These are phyloP conservation scores for Paradoxurus hermaphroditus DNA, from an alignment of 2,113 vertebrate species.

Conservation along the genomic window DNA sequence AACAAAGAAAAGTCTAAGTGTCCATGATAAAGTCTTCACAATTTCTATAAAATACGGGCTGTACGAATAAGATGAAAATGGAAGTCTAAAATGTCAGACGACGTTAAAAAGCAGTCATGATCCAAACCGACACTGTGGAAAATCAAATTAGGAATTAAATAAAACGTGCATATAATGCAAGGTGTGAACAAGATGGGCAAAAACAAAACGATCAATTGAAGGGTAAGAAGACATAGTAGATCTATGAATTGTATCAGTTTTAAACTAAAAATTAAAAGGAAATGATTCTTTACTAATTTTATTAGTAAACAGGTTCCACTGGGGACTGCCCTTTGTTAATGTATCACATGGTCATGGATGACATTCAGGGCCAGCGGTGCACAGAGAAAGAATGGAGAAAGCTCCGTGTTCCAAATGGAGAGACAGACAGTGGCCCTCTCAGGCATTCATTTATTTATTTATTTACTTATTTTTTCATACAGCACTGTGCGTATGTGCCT, in stretches of 20 bases:
- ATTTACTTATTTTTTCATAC: neutral
- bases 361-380: neutral
- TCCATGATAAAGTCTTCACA: neutral
- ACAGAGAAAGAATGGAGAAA: neutral
- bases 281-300: neutral
- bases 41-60: neutral
- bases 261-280: neutral
- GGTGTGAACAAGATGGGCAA: neutral
- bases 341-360: neutral
- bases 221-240: neutral
- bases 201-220: neutral
- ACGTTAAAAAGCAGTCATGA: neutral
- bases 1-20: neutral
- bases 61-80: neutral
- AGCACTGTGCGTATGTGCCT: neutral
- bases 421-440: neutral
- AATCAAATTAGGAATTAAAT: constrained; percentile 23
- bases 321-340: neutral
- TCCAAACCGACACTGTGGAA: neutral
- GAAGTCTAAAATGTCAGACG: neutral
- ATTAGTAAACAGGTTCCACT: neutral
- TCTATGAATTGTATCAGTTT: constrained; percentile 1
- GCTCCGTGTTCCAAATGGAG: neutral
- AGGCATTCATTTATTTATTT: neutral
- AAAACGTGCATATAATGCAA: neutral